Conservation (phyloP, 2,113 vertebrate genomes). For the Coryphaenoides rupestris region DNA sequence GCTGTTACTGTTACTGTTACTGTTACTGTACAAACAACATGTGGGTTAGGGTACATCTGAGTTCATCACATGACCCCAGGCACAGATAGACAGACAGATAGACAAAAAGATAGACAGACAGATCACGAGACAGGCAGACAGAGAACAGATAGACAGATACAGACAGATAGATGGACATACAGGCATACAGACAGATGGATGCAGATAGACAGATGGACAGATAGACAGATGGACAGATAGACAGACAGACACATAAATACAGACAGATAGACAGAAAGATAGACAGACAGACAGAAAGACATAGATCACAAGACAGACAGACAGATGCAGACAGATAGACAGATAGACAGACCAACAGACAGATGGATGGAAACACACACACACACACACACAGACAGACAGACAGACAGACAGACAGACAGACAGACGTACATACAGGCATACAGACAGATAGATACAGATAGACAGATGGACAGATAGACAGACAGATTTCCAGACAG, state of each 20-base stretch:
- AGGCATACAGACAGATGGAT: too few relatives aligned
- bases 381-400: neutral
- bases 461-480: too few relatives aligned
- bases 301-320: neutral
- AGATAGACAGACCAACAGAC: slow-evolving; percentile 6
- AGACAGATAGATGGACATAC: neutral
- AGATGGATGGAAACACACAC: too few relatives aligned
- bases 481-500: neutral
- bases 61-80: neutral
- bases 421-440: too few relatives aligned
- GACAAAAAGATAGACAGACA: neutral
- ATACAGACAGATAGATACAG: neutral
- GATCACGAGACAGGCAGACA: neutral
- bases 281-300: neutral
- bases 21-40: too few relatives aligned
- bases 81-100: neutral
- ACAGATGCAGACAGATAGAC: neutral
- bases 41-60: too few relatives aligned
- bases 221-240: neutral
- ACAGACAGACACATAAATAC: neutral
- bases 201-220: neutral
- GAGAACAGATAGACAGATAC: neutral
- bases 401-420: neutral
- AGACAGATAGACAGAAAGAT: neutral
- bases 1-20: too few relatives aligned